A percentile compares a stretch with the other conserved stretches of the same genome.
Conservation (phyloP, 92 coral and sea anemone genomes). For the Palythoa caribaeorum region DNA sequence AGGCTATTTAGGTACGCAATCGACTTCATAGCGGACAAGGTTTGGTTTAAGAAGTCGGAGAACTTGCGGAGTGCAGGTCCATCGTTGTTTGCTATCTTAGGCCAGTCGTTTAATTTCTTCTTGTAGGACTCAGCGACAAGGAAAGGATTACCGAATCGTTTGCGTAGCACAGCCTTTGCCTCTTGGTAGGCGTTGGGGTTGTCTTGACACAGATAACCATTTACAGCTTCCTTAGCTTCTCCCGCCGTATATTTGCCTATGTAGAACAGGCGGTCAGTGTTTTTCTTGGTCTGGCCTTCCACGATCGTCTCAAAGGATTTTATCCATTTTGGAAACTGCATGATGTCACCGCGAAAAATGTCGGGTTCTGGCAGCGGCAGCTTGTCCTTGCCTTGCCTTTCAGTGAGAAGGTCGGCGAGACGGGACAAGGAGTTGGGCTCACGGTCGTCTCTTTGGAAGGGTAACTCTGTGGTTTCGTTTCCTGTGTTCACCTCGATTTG, state of each 20-base stretch:
- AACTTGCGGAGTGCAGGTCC: conserved; percentile 32
- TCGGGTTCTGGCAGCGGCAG: conserved; percentile 40
- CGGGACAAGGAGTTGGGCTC: conserved; percentile 15
- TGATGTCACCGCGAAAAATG: conserved; percentile 36
- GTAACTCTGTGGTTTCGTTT: background rate
- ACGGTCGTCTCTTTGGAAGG: background rate
- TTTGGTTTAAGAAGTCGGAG: conserved; percentile 45
- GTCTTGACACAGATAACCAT: conserved; percentile 16
- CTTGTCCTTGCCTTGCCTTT: conserved; percentile 12
- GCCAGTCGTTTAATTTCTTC: conserved; percentile 39
- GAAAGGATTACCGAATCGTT: conserved; percentile 38
- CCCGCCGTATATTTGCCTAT: conserved; percentile 37
- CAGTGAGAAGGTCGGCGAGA: conserved; percentile 30
- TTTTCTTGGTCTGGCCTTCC: conserved; percentile 29
- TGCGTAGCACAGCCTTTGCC: conserved; percentile 8
- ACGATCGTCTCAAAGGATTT: conserved; percentile 47
- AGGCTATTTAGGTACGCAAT: conserved; percentile 35
- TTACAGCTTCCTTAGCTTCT: conserved; percentile 46
- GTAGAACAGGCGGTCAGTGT: conserved; percentile 30
- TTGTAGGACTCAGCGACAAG: conserved; percentile 27
- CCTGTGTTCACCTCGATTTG: background rate
- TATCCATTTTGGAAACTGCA: conserved; percentile 40
- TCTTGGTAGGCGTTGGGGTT: conserved; percentile 22
- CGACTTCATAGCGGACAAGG: conserved; percentile 35
- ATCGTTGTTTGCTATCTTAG: conserved; percentile 44